Evolutionary conservation across 1,140 invertebrate genomes (phyloP).

Genomic region (Nixonia krombeini): DNA sequence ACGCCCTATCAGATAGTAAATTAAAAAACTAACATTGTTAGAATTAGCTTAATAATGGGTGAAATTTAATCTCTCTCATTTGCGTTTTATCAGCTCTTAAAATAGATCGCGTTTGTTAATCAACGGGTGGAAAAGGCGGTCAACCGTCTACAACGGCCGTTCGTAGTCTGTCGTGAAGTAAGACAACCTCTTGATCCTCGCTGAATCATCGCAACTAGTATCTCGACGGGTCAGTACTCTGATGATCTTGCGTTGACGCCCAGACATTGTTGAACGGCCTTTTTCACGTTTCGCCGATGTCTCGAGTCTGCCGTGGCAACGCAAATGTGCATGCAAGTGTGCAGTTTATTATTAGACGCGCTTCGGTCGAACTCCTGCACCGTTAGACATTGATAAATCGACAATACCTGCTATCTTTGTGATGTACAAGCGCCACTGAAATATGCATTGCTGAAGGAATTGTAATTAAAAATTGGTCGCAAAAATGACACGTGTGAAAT

Average conservation of each 20-base stretch:
- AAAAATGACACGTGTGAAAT: no score
- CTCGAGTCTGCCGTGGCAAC: slow-evolving; percentile 5
- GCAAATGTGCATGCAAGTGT: slow-evolving; percentile 14
- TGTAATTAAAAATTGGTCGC: no score
- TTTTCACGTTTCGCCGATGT: slow-evolving; percentile 34
- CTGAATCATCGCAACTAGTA: slow-evolving; percentile 39
- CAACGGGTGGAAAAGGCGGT: slow-evolving; percentile 12
- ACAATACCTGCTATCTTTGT: slow-evolving; percentile 32
- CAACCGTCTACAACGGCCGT: slow-evolving; percentile 3
- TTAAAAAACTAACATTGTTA: no score
- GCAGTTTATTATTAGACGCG: slow-evolving; percentile 41
- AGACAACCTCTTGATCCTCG: background rate
- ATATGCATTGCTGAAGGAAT: background rate
- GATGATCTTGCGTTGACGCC: slow-evolving; percentile 15
- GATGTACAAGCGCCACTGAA: slow-evolving; percentile 24
- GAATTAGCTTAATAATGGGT: no score
- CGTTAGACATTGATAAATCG: slow-evolving; percentile 43
- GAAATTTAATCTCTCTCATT: background rate
- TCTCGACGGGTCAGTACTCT: slow-evolving; percentile 23
- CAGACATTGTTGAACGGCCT: slow-evolving; percentile 29
- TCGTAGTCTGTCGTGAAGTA: slow-evolving; percentile 14
- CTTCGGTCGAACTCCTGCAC: slow-evolving; percentile 11
- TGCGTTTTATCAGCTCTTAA: background rate
- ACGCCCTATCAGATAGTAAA: no score
- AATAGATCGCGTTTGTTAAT: slow-evolving; percentile 11